phyloP scores from a whole-genome alignment of 2,888 invertebrate species.

The Lypha dubia region DNA sequence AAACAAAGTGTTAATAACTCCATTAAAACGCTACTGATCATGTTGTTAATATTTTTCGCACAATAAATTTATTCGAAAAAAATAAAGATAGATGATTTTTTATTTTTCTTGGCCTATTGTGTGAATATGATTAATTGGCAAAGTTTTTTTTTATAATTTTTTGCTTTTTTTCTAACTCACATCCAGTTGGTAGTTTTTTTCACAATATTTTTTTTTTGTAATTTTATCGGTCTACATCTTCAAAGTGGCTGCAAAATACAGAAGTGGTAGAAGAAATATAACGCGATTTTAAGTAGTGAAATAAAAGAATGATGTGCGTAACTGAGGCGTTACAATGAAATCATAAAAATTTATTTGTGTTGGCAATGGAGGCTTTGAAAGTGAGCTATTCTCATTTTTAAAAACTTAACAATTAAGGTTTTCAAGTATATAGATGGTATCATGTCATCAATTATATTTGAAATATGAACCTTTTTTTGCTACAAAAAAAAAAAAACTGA shows the following conservation, averaged over 20 bases:
- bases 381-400: neutral
- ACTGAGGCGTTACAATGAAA: conserved; percentile 78
- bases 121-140: conserved; percentile 51
- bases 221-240: neutral
- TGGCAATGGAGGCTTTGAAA: neutral
- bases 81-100: conserved; percentile 28
- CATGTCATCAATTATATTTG: too few species aligned
- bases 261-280: conserved; percentile 15
- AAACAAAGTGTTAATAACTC: conserved; percentile 57
- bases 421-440: too few species aligned
- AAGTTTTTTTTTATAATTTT: too few species aligned
- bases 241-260: neutral
- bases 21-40: conserved; percentile 61
- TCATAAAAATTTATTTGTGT: neutral
- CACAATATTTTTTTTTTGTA: neutral
- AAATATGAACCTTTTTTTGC: too few species aligned
- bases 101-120: conserved; percentile 29
- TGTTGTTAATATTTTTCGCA: conserved; percentile 47
- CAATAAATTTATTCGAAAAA: conserved; percentile 33
- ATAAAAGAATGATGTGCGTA: conserved; percentile 78
- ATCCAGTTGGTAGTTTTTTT: neutral
- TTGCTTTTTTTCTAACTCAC: neutral
- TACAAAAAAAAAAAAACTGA: too few species aligned
- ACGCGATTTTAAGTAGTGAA: conserved; percentile 7
- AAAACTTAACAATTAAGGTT: neutral